Conservation (phyloP, 1,140 invertebrate species). For the Drosophila pruinosa region DNA sequence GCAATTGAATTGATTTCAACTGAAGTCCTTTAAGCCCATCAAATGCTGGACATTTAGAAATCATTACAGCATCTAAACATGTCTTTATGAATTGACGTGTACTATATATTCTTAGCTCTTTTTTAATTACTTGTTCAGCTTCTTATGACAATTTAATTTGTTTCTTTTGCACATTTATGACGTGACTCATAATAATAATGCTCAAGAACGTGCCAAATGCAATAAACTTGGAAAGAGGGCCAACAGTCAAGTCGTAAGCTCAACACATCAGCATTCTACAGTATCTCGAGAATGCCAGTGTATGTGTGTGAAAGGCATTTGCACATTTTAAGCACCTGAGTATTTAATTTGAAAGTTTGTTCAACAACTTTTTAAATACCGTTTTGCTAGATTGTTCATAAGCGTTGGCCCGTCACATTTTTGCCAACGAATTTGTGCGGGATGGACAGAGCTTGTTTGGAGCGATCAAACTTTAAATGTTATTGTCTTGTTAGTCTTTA, state of each 20-base stretch:
- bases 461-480: background rate
- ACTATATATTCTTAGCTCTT: background rate
- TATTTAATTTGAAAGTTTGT: constrained; percentile 75
- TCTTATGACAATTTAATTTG: constrained; percentile 38
- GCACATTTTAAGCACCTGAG: constrained; percentile 55
- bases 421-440: background rate
- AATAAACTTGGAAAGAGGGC: constrained; percentile 37
- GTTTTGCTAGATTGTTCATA: constrained; percentile 42
- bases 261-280: constrained; percentile 20
- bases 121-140: constrained; percentile 7
- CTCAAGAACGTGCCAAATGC: constrained; percentile 56
- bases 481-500: background rate
- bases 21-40: background rate
- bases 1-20: constrained; percentile 36
- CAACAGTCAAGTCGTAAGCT: constrained; percentile 26
- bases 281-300: background rate
- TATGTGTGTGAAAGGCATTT: constrained; percentile 35
- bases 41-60: background rate
- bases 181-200: constrained; percentile 13
- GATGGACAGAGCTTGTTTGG: background rate
- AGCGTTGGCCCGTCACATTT: constrained; percentile 53
- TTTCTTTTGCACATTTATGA: constrained; percentile 26
- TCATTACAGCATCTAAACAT: background rate
- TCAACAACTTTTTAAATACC: constrained; percentile 71
- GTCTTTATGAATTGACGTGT: background rate